Evolutionary conservation across 2,797 vertebrate species (phyloP), one percentile per base, ranked within the genome.

Genomic region (Sebastes iracundus): DNA sequence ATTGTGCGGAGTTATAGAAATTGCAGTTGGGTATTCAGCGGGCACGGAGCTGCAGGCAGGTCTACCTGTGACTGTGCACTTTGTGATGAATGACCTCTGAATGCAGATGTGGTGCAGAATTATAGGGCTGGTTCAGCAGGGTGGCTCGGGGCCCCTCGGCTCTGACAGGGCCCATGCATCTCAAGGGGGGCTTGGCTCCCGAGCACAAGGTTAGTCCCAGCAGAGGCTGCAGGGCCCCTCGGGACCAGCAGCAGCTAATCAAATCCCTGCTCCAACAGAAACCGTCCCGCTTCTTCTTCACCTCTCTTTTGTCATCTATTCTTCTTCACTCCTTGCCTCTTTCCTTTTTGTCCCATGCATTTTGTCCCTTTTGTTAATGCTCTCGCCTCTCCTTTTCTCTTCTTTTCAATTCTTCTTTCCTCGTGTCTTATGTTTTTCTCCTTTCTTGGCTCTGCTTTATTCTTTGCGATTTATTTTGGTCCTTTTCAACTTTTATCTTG

Each of bases 161-260:
- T 77, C 77, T 90, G 93, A 93, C 93, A 90, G 85, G 87, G 77
- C 69, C 90, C 88, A 88, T 91, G 91, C 85, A 89, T 93, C 91
- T 91, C 87, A 2, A 28, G 88, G 87, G 88, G 77, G 88, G 77
- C 81, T 84, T 22, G 18, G 81, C 84, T 80, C 83, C 46, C 7
- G 7, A 80, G 58, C 78, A 62, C 88, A 82, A 88, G 86, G 91
- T 92, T 85, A 79, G 66, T 79, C 64, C 62, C 53, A 46, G 80
- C 74, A 20, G 7, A 72, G 83, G 27, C 76, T 72, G 72, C 56
- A 6, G 58, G 81, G 74, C 71, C 82, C 69, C 69, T 9, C 0
- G 28, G 84, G 87, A 79, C 18, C 67, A 66, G 77, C 78, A 63
- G 78, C 63, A 20, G 70, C 68, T 68, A 75, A 86, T 86, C 70